These are phyloP conservation scores for Hipposideros armiger DNA, from an alignment of 2,113 vertebrate genomes.

Conservation along the genomic window DNA sequence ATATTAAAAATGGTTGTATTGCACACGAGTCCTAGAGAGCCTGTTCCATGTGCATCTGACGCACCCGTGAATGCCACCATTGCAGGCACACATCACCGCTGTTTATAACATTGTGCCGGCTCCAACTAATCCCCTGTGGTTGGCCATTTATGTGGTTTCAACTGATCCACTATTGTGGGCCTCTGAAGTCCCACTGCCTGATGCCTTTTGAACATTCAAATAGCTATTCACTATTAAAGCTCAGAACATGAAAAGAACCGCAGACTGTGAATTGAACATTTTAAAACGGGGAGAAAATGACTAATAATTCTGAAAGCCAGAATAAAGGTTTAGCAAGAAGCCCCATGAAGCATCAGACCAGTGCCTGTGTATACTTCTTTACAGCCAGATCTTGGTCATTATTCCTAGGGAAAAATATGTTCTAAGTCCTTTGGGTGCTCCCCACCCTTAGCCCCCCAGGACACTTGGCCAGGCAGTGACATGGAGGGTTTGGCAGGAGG, in stretches of 20 bases:
- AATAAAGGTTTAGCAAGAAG: background rate
- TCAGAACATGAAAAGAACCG: constrained; percentile 10
- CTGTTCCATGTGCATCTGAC: background rate
- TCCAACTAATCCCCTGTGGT: background rate
- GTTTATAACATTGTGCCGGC: background rate
- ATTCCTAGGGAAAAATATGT: background rate
- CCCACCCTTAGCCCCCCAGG: background rate
- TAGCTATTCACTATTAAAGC: constrained; percentile 40
- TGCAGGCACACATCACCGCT: background rate
- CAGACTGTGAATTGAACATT: constrained; percentile 13
- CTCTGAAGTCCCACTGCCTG: background rate
- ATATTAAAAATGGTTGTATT: background rate
- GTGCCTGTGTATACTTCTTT: background rate
- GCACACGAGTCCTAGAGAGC: background rate
- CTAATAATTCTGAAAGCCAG: constrained; percentile 43
- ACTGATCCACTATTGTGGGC: background rate
- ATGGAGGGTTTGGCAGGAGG: background rate
- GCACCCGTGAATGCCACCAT: accelerated
- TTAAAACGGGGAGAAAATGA: background rate
- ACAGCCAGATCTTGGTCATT: background rate
- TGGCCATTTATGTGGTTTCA: constrained; percentile 3
- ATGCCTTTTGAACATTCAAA: constrained; percentile 58
- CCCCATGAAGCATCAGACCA: no score
- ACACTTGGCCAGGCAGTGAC: background rate
- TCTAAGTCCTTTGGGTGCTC: background rate